Base-by-base conservation (phyloP, 1,140 invertebrate genomes). In the Lepidurus packardi region DNA sequence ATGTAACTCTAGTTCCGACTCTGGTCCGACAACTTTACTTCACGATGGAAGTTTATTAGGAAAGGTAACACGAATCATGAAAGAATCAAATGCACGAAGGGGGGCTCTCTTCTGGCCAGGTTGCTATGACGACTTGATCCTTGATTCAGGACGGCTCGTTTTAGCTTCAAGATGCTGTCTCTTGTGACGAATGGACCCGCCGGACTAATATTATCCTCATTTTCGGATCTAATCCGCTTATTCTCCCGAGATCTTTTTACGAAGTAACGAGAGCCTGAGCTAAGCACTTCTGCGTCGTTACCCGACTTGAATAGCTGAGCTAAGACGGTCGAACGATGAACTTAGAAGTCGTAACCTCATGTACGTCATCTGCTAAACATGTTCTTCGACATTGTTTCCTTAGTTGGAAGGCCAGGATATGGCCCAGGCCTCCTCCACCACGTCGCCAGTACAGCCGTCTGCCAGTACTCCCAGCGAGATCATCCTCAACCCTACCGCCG, bases 71-170 rank as follows among this genome's bases (percentile, higher is more conserved):
- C 16, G 53, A 5, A 65, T 65, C 53, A 65, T 21, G 53, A 65
- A 65, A 65, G 53, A 65, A 5, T 65, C n/a, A 65, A n/a, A 21
- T 21, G 53, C 53, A 65, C 53, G 53, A 65, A 65, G 13, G 53
- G 53, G 21, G 53, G 53, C 3, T 34, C 34, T 65, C 53, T 65
- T 21, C 13, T 7, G 53, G 53, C 4, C 13, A n/a, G 53, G 53
- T 65, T 65, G 53, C 53, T 65, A 65, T 65, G 53, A 65, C 53
- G 21, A 65, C 21, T 65, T 21, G 53, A 65, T 65, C 21, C 53
- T 21, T 65, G 8, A 65, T 65, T 21, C 53, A 16, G 34, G 53
- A 65, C 16, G 16, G 53, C n/a, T 21, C 53, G 21, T 65, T 65
- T n/a, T n/a, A 65, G 21, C 16, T 13, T 65, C 53, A 65, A 65